Conservation (phyloP, 2,797 vertebrate species). For the Hypotaenidia philippensis region DNA sequence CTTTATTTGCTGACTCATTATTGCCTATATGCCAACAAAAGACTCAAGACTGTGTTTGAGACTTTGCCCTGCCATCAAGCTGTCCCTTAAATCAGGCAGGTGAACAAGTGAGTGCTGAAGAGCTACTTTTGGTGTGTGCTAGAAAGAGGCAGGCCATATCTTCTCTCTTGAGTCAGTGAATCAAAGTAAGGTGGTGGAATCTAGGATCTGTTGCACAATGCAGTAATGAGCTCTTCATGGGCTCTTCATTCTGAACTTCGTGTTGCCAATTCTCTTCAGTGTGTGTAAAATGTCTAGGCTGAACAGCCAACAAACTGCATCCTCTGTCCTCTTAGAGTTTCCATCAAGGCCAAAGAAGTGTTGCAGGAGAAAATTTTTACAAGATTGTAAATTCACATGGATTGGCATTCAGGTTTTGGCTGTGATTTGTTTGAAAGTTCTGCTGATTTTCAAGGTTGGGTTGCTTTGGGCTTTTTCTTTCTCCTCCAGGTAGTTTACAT, state of each 20-base stretch:
- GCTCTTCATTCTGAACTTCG: neutral
- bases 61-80: neutral
- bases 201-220: neutral
- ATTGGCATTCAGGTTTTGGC: neutral
- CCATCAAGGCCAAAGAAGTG: neutral
- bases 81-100: neutral
- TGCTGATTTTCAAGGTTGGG: fast-evolving
- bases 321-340: neutral
- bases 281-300: neutral
- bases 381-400: neutral
- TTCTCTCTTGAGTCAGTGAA: neutral
- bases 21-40: neutral
- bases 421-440: neutral
- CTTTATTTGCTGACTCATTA: neutral
- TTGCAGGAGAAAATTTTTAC: neutral
- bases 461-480: neutral
- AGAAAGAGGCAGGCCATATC: neutral
- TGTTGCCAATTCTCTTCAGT: neutral
- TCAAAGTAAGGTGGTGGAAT: neutral
- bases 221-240: neutral
- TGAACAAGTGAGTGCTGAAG: neutral
- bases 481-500: neutral
- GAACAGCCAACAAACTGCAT: neutral
- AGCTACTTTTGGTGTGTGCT: neutral
- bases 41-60: neutral